Evolutionary conservation across 2,113 vertebrate genomes (phyloP).

Genomic region (Grammomys dolichurus): DNA sequence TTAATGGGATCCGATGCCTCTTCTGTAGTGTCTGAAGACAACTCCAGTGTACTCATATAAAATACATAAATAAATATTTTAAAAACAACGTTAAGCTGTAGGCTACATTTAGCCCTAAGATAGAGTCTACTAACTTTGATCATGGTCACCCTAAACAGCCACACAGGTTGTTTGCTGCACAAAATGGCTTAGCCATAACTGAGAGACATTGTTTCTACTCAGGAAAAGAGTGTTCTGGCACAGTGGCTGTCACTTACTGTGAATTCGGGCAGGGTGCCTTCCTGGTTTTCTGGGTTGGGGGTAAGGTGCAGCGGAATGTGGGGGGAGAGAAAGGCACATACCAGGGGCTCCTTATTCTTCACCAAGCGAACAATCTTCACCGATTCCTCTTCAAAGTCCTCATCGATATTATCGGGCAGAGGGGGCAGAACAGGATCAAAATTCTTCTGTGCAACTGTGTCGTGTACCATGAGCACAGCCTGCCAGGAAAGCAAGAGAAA

Average conservation of each 20-base stretch:
- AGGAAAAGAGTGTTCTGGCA: neutral
- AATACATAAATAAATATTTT: too few relatives aligned
- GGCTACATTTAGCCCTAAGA: neutral
- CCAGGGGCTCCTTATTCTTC: conserved; percentile 97
- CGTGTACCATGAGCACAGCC: conserved; percentile 95
- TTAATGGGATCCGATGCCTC: too few relatives aligned
- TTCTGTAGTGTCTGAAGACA: too few relatives aligned
- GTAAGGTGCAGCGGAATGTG: neutral
- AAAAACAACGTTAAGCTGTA: neutral
- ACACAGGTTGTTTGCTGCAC: neutral
- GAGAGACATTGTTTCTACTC: neutral
- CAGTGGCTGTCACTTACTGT: neutral
- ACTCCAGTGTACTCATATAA: too few relatives aligned
- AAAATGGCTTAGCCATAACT: neutral
- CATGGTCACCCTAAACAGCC: neutral
- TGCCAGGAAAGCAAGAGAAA: conserved; percentile 74
- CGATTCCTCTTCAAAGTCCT: conserved; percentile 96
- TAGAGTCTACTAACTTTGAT: neutral
- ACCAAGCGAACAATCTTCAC: conserved; percentile 97
- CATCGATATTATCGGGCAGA: conserved; percentile 92
- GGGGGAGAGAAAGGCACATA: conserved; percentile 74
- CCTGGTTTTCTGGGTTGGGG: neutral
- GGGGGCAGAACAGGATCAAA: conserved; percentile 96
- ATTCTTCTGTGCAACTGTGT: conserved; percentile 97
- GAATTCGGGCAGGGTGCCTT: neutral